These are phyloP conservation scores for Hypsopygia costalis DNA, from an alignment of 2,888 invertebrate genomes.

Conservation along the genomic window DNA sequence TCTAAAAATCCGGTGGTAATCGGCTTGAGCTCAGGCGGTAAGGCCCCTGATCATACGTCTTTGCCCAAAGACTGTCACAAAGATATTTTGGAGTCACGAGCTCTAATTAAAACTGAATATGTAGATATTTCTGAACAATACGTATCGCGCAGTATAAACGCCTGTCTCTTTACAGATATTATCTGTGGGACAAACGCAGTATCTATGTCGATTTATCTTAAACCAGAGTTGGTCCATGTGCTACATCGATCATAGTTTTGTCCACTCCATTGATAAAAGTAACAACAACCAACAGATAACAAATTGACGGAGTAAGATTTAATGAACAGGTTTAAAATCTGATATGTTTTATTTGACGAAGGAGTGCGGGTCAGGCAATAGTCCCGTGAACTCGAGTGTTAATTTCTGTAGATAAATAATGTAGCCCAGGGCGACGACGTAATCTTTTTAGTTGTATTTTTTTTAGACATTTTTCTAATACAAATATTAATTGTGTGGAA, in stretches of 20 bases:
- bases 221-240: slow-evolving; percentile 39
- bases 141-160: slow-evolving; percentile 44
- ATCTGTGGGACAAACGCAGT: slow-evolving; percentile 49
- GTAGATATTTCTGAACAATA: slow-evolving; percentile 24
- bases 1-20: too few species aligned
- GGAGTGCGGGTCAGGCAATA: too few species aligned
- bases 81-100: slow-evolving; percentile 27
- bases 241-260: slow-evolving; percentile 72
- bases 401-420: too few species aligned
- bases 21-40: too few species aligned
- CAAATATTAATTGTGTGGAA: too few species aligned
- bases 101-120: slow-evolving; percentile 26
- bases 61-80: slow-evolving; percentile 13
- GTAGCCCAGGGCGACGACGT: too few species aligned
- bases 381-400: too few species aligned
- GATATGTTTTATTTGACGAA: slow-evolving; percentile 8
- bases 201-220: slow-evolving; percentile 59
- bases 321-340: slow-evolving; percentile 12
- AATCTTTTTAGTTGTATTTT: too few species aligned
- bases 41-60: slow-evolving; percentile 13
- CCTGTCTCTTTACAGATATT: slow-evolving; percentile 49
- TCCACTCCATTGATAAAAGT: slow-evolving; percentile 59
- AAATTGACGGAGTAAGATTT: slow-evolving; percentile 21
- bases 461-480: too few species aligned
- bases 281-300: slow-evolving; percentile 47